Evolutionary conservation across 2,113 vertebrate genomes (phyloP).

Genomic region (Baryphthengus martii): DNA sequence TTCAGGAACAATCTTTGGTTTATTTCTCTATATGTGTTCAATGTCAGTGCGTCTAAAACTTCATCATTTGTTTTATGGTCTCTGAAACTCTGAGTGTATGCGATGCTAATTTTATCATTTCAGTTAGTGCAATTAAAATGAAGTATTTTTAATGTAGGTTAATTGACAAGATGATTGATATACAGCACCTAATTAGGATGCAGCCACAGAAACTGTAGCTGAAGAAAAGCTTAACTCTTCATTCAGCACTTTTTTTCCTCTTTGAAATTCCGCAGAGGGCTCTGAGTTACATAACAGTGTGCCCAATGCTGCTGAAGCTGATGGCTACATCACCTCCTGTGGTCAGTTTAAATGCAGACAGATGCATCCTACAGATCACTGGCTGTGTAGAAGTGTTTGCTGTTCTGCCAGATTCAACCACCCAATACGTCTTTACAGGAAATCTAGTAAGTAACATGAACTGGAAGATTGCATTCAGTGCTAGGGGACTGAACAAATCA

Average conservation of each 20-base stretch:
- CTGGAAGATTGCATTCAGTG: background rate
- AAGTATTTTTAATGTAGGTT: background rate
- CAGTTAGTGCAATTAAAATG: background rate
- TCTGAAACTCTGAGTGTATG: background rate
- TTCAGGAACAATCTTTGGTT: background rate
- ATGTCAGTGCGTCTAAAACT: background rate
- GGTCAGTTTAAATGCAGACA: constrained; percentile 29
- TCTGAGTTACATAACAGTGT: background rate
- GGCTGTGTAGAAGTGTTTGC: constrained; percentile 43
- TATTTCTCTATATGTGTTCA: background rate
- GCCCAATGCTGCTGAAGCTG: constrained; percentile 57
- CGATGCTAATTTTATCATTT: background rate
- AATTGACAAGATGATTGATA: background rate
- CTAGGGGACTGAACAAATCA: background rate
- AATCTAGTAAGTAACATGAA: constrained; percentile 58
- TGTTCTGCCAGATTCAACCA: constrained; percentile 34
- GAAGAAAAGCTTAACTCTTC: background rate
- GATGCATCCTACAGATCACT: constrained; percentile 60
- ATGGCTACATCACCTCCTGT: constrained; percentile 51
- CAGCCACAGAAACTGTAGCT: background rate
- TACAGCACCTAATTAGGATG: background rate
- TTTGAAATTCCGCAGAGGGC: constrained; percentile 14
- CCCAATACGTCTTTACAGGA: constrained; percentile 36
- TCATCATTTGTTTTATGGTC: background rate
- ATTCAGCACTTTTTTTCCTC: background rate